These are phyloP conservation scores for Cisticola juncidis DNA, from an alignment of 2,113 vertebrate species.

Conservation along the genomic window DNA sequence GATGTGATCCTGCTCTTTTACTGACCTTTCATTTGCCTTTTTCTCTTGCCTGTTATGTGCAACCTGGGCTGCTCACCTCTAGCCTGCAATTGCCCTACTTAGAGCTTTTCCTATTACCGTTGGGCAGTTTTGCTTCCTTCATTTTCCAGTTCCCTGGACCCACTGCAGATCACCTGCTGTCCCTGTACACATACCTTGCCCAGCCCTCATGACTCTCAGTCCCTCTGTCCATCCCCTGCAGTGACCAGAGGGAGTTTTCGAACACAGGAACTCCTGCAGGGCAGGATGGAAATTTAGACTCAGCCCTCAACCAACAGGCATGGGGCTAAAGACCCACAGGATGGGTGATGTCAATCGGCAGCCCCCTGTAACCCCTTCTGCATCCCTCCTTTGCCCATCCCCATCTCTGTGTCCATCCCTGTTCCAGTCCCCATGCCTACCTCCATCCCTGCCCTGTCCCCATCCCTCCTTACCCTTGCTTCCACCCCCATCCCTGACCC, in stretches of 20 bases:
- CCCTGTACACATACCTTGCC: fast-evolving
- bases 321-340: neutral
- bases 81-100: fast-evolving
- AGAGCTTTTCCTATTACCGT: neutral
- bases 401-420: neutral
- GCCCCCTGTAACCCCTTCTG: fast-evolving
- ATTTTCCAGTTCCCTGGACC: neutral
- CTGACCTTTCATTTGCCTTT: neutral
- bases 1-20: fast-evolving
- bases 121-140: neutral
- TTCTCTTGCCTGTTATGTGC: fast-evolving
- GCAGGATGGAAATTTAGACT: neutral
- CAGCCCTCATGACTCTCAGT: fast-evolving
- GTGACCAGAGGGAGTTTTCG: neutral
- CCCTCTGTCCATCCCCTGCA: neutral
- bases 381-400: neutral
- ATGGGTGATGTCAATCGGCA: neutral
- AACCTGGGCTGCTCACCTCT: neutral
- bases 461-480: too few relatives aligned
- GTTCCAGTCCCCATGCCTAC: neutral
- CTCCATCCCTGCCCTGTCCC: too few relatives aligned
- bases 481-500: too few relatives aligned
- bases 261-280: neutral
- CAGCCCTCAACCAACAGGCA: too few relatives aligned
- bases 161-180: neutral